phyloP scores from a whole-genome alignment of 1,140 invertebrate genomes.

The Melipona quadrifasciata region DNA sequence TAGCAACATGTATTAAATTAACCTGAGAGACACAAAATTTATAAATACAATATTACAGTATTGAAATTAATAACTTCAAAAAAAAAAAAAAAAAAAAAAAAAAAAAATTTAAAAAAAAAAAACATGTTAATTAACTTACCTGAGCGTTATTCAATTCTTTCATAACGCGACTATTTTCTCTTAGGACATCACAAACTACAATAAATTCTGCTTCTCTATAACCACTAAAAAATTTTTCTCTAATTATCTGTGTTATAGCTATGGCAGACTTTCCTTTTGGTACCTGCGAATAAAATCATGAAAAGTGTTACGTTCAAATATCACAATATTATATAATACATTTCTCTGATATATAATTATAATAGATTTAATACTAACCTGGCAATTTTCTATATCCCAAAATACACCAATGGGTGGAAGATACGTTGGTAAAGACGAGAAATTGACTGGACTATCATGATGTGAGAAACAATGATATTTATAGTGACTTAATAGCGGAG shows the following conservation, averaged over 20 bases:
- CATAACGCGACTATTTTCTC: slow-evolving; percentile 89
- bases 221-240: slow-evolving; percentile 89
- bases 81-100: too few species aligned
- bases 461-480: slow-evolving; percentile 70
- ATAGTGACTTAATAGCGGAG: slow-evolving; percentile 58
- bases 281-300: slow-evolving; percentile 81
- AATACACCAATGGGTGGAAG: slow-evolving; percentile 92
- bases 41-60: background rate
- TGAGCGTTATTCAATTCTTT: slow-evolving; percentile 94
- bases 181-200: slow-evolving; percentile 90
- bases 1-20: slow-evolving; percentile 92
- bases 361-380: slow-evolving; percentile 75
- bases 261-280: slow-evolving; percentile 91
- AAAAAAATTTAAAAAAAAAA: too few species aligned
- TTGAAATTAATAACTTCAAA: background rate
- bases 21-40: slow-evolving; percentile 82
- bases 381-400: slow-evolving; percentile 97
- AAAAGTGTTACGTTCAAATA: background rate
- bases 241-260: slow-evolving; percentile 89
- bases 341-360: background rate
- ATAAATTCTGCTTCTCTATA: slow-evolving; percentile 94
- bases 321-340: background rate
- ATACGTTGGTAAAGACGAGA: slow-evolving; percentile 68
- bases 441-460: slow-evolving; percentile 69
- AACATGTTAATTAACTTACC: slow-evolving; percentile 80